Evolutionary conservation across 2,797 vertebrate species (phyloP).

Genomic region (Helicolenus hilgendorfi): DNA sequence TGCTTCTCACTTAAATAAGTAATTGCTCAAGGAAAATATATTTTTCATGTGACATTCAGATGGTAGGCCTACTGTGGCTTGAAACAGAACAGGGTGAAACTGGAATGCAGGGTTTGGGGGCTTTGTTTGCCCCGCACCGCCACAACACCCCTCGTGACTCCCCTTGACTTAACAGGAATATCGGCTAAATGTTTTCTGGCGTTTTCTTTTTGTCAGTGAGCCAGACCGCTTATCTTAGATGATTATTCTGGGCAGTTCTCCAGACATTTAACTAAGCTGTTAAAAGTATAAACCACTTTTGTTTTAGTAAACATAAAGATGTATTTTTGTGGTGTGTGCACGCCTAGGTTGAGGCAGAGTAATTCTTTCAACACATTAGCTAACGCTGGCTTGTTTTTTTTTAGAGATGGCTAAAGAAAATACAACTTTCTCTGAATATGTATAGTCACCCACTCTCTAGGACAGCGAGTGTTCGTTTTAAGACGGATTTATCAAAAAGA

Average conservation of each 20-base stretch:
- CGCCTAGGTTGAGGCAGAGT: too few species aligned
- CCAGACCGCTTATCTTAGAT: neutral
- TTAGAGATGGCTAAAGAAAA: too few species aligned
- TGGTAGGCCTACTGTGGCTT: constrained; percentile 40
- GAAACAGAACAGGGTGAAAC: constrained; percentile 48
- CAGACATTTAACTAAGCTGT: too few species aligned
- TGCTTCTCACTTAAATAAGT: constrained; percentile 54
- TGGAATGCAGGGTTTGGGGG: constrained; percentile 39
- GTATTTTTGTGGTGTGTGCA: too few species aligned
- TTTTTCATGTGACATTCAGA: constrained; percentile 81
- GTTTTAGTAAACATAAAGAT: too few species aligned
- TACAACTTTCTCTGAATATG: too few species aligned
- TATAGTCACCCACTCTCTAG: too few species aligned
- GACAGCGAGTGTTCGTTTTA: too few species aligned
- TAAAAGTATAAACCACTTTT: too few species aligned
- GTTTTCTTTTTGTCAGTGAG: neutral
- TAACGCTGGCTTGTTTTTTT: too few species aligned
- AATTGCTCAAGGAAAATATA: constrained; percentile 61
- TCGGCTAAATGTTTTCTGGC: neutral
- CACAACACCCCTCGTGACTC: constrained; percentile 40
- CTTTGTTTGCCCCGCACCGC: neutral
- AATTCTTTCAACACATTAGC: too few species aligned
- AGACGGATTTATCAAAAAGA: too few species aligned
- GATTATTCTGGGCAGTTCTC: neutral
- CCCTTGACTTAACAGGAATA: constrained; percentile 18